Base-by-base conservation (phyloP, 2,888 invertebrate species). In the Netelia inedita region DNA sequence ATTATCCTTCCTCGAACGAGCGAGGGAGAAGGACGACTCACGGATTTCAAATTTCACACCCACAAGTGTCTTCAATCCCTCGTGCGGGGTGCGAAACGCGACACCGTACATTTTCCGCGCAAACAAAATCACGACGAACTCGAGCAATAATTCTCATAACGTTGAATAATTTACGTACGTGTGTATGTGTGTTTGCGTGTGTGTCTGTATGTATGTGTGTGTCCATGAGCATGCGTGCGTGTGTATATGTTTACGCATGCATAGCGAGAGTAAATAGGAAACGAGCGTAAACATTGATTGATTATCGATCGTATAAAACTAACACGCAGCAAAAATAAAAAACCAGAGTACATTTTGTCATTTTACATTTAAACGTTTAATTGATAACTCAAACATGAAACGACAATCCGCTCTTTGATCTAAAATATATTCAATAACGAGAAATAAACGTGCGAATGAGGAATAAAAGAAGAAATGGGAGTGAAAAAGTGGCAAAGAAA, bases 391-490 rank as follows among this genome's bases (percentile, higher is more conserved):
- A 87, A 81, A 86, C 85, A 88, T 68, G 84, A 88, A 85, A 89
- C 83, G 90, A 91, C 90, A 91, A 91, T 91, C 91, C 89, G 89
- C 88, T 89, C 85, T 85, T 82, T 82, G 79, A 85, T 85, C 82
- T 79, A 72, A 85, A 71, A 80, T 75, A 79, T 79, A 66, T 71
- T 66, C 61, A 41, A 87, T 84, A 63, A 69, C 19, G 50, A 3
- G 43, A 21, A 43, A 61, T 72, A 79, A 61, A 73, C 50, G 59
- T 35, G 53, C 41, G 59, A 23, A 74, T 6, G n/a, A 35, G 46
- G 57, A 74, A 55, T 46, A 75, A 68, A 28, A 73, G 71, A 53
- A 68, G 28, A 28, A 71, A 68, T 28, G 50, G 59, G 6, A 16
- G 55, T 11, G 16, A n/a, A 43, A 43, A 69, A 57, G 46, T 11